These are phyloP conservation scores for Sminthopsis crassicaudata DNA, from an alignment of 2,113 vertebrate genomes.

Conservation along the genomic window DNA sequence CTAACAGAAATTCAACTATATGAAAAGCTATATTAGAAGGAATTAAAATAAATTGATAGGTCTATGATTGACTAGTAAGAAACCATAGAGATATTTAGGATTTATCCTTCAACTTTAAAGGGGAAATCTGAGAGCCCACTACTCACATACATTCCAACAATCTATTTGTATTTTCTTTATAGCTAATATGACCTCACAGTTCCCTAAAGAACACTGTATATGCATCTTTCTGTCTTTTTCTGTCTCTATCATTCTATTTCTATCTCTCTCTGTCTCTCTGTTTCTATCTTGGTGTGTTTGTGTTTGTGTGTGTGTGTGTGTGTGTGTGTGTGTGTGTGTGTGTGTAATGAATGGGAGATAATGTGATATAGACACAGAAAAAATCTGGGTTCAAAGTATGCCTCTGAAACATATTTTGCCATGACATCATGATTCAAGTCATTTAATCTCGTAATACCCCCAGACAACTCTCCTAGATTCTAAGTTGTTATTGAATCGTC, in stretches of 20 bases:
- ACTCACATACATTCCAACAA: background rate
- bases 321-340: background rate
- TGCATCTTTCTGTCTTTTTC: no score
- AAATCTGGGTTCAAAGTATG: background rate
- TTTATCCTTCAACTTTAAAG: background rate
- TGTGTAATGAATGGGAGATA: background rate
- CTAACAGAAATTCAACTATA: background rate
- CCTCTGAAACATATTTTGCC: background rate
- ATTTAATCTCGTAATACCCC: background rate
- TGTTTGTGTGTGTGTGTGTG: background rate
- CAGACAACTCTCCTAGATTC: background rate
- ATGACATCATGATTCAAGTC: background rate
- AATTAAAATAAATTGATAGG: background rate
- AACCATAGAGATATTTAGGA: background rate
- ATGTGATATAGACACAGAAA: background rate
- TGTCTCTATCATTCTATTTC: no score
- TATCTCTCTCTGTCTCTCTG: no score
- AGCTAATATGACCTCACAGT: background rate
- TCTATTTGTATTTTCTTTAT: background rate
- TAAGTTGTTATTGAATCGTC: background rate
- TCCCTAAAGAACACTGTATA: background rate
- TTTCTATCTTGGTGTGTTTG: no score
- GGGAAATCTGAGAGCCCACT: background rate
- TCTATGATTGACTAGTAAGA: background rate
- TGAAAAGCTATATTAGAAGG: background rate